phyloP scores from a whole-genome alignment of 2,797 vertebrate genomes.

The Rhinoraja longicauda region DNA sequence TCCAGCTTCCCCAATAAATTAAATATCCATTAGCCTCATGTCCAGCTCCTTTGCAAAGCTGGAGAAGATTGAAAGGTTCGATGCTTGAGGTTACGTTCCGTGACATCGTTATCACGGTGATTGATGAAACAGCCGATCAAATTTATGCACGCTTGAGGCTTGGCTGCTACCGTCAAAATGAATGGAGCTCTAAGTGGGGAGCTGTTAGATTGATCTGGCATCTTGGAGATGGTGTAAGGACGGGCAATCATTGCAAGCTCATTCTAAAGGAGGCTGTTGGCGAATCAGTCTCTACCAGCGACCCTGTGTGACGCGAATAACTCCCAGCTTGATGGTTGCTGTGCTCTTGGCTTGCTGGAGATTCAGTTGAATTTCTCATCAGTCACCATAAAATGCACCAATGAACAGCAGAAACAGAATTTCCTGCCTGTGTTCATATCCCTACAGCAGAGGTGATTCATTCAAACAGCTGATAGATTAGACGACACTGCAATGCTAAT shows the following conservation, averaged over 20 bases:
- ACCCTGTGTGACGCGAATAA: constrained; percentile 2
- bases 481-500: background rate
- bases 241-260: constrained; percentile 6
- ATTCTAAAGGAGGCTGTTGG: background rate
- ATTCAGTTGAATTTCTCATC: constrained; percentile 33
- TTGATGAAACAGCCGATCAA: constrained; percentile 42
- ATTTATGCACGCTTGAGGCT: constrained; percentile 44
- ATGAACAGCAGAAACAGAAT: constrained; percentile 3
- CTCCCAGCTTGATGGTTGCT: background rate
- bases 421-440: constrained; percentile 12
- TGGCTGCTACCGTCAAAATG: constrained; percentile 15
- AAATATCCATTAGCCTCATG: constrained; percentile 31
- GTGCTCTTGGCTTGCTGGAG: constrained; percentile 5
- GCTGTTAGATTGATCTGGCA: constrained; percentile 13
- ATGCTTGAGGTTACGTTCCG: constrained; percentile 49
- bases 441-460: constrained; percentile 8
- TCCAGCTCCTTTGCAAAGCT: constrained; percentile 49
- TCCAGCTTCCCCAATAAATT: constrained; percentile 30
- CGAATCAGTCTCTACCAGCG: background rate
- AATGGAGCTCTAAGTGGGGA: constrained; percentile 26
- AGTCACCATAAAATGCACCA: constrained; percentile 28
- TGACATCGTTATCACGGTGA: constrained; percentile 43
- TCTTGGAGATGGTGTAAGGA: background rate
- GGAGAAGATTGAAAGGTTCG: constrained; percentile 43
- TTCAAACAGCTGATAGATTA: constrained; percentile 31